Evolutionary conservation across 2,888 invertebrate species (phyloP).

Genomic region (Sminthurinus aureus): DNA sequence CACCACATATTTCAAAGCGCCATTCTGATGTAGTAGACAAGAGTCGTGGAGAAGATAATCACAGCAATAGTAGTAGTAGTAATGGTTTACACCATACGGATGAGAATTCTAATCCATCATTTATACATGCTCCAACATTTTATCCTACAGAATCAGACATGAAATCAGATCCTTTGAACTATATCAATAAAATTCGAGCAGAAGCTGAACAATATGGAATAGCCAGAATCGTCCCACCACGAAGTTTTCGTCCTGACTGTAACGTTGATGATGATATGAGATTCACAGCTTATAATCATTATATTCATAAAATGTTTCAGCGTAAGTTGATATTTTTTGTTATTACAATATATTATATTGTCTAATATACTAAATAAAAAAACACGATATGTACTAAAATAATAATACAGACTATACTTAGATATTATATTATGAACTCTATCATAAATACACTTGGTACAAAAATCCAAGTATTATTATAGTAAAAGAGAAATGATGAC

Average conservation of each 20-base stretch:
- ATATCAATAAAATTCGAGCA: conserved; percentile 79
- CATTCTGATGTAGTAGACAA: not conserved
- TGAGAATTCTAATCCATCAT: not conserved
- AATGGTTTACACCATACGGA: not conserved
- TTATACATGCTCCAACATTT: conserved; percentile 76
- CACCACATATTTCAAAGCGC: conserved; percentile 3
- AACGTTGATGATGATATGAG: conserved; percentile 83
- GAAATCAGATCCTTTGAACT: conserved; percentile 85
- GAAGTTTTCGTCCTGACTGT: conserved; percentile 81
- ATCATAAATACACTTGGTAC: too few species aligned
- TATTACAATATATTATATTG: too few species aligned
- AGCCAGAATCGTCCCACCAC: conserved; percentile 86
- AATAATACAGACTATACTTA: too few species aligned
- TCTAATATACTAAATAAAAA: not conserved
- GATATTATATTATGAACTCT: too few species aligned
- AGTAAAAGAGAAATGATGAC: too few species aligned
- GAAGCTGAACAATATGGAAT: conserved; percentile 83
- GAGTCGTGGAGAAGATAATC: not conserved
- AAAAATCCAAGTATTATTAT: too few species aligned
- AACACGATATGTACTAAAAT: too few species aligned
- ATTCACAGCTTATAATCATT: conserved; percentile 89
- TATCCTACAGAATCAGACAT: conserved; percentile 78
- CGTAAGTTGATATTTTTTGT: conserved; percentile 63
- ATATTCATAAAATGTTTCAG: conserved; percentile 83
- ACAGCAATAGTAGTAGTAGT: not conserved